Evolutionary conservation across 2,888 invertebrate genomes (phyloP).

Genomic region (Andrena fulva): DNA sequence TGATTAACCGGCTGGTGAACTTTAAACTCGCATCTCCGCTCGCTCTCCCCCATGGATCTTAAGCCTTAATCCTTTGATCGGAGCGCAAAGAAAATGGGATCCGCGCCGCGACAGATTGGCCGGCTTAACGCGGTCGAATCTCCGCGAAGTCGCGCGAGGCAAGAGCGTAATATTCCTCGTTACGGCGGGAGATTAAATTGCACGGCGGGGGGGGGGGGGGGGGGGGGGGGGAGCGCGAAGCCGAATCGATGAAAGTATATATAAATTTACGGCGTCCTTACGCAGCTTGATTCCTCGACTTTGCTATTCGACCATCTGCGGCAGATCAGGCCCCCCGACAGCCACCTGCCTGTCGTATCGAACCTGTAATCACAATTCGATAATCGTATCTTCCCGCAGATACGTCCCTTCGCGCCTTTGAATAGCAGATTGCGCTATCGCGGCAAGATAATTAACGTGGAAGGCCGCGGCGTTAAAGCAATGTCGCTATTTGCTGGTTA

Average conservation of each 20-base stretch:
- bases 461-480: constrained; percentile 52
- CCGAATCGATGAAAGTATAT: constrained; percentile 2
- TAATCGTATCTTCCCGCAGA: constrained; percentile 31
- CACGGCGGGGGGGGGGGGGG: neutral
- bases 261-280: constrained; percentile 21
- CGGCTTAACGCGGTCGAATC: constrained; percentile 9
- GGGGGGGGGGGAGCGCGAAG: neutral
- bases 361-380: constrained; percentile 30
- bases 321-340: neutral
- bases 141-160: too few species aligned
- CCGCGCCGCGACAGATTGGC: constrained; percentile 11
- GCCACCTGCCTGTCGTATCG: constrained; percentile 1
- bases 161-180: neutral
- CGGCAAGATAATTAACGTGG: constrained; percentile 53
- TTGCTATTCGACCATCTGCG: neutral
- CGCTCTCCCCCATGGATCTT: constrained; percentile 17
- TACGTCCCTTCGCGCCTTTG: constrained; percentile 22
- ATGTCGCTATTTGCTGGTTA: constrained; percentile 48
- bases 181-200: neutral
- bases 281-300: neutral
- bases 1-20: constrained; percentile 64
- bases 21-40: constrained; percentile 45
- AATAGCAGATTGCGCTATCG: constrained; percentile 56
- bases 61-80: constrained; percentile 13
- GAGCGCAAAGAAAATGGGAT: constrained; percentile 18